A percentile compares a stretch with the other conserved stretches of the same genome.
Conservation (phyloP, 1,140 invertebrate genomes). For the Cecropterus lyciades region DNA sequence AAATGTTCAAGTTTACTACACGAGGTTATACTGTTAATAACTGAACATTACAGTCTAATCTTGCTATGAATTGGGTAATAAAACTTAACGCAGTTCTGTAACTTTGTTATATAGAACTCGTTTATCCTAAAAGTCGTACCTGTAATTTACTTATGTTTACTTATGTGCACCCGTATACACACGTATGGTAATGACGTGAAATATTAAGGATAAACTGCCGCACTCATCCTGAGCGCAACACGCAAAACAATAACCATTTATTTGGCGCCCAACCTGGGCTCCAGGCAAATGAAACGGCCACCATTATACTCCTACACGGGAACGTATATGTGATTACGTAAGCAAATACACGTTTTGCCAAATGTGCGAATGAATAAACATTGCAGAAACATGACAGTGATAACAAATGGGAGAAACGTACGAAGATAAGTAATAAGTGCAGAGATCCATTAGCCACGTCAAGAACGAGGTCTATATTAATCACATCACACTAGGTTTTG, state of each 20-base stretch:
- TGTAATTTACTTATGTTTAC: too few species aligned
- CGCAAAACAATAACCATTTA: conserved; percentile 47
- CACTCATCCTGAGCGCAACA: conserved; percentile 31
- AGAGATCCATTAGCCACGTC: neutral
- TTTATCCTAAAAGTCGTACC: neutral
- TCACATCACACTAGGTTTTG: neutral
- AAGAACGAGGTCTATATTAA: neutral
- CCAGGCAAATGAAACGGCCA: conserved; percentile 36
- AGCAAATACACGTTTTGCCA: conserved; percentile 1
- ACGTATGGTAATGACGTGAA: neutral
- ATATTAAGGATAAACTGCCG: conserved; percentile 14
- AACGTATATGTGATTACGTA: conserved; percentile 19
- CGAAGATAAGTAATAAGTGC: neutral
- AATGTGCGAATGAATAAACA: conserved; percentile 7
- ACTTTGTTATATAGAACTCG: too few species aligned
- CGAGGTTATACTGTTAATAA: too few species aligned
- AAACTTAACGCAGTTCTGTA: too few species aligned
- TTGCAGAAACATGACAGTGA: neutral
- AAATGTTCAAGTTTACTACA: neutral
- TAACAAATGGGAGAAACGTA: neutral
- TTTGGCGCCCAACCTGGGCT: conserved; percentile 35
- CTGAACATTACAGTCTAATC: too few species aligned
- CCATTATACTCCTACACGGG: conserved; percentile 14
- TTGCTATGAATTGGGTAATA: too few species aligned
- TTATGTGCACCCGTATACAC: neutral